phyloP scores from a whole-genome alignment of 2,888 invertebrate genomes.

The Metopia argyrocephala region DNA sequence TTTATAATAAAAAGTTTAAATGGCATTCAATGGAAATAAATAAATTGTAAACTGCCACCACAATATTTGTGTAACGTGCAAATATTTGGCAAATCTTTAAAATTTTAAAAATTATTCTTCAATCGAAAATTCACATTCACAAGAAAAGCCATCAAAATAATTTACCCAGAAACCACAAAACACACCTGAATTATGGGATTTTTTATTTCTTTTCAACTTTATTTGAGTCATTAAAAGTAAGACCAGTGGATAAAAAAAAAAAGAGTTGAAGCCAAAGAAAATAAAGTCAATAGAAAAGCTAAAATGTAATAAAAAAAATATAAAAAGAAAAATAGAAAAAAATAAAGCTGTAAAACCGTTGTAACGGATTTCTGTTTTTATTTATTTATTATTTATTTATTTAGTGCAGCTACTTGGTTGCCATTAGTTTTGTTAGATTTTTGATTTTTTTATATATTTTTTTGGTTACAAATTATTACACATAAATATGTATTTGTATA shows the following conservation, averaged over 20 bases:
- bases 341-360: neutral
- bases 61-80: neutral
- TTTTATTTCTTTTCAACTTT: neutral
- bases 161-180: neutral
- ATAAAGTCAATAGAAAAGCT: neutral
- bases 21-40: neutral
- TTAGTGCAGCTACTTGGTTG: neutral
- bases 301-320: neutral
- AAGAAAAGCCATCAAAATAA: conserved; percentile 3
- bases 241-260: neutral
- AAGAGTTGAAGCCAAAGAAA: neutral
- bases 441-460: neutral
- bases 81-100: neutral
- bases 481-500: neutral
- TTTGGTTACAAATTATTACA: conserved; percentile 23
- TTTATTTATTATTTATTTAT: neutral
- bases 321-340: conserved; percentile 2
- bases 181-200: conserved; percentile 9
- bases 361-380: neutral
- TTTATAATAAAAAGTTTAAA: too few relatives aligned
- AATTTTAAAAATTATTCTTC: neutral
- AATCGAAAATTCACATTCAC: neutral
- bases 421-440: neutral
- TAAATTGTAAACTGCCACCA: neutral
- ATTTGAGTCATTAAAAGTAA: neutral